Conservation (phyloP, 2,113 vertebrate species). For the Campylomormyrus numenius region DNA sequence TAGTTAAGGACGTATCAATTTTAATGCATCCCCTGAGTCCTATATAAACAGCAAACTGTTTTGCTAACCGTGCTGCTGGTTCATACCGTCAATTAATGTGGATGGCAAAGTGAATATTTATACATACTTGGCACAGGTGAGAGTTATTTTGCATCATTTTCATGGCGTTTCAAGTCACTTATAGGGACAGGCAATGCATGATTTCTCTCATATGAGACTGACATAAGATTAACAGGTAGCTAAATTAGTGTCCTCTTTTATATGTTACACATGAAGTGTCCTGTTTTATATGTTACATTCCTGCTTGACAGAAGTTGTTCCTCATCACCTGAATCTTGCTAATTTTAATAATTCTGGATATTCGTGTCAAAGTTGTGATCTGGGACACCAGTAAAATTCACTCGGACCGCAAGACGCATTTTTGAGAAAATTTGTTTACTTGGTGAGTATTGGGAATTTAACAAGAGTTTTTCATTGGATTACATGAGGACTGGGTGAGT, state of each 20-base stretch:
- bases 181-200: neutral
- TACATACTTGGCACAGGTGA: neutral
- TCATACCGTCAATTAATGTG: neutral
- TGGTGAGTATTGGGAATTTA: neutral
- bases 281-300: neutral
- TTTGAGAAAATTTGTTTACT: neutral
- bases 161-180: neutral
- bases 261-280: neutral
- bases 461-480: neutral
- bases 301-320: neutral
- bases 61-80: neutral
- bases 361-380: neutral
- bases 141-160: neutral
- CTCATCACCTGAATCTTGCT: neutral
- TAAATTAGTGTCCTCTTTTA: neutral
- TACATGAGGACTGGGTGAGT: neutral
- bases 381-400: neutral
- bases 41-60: neutral
- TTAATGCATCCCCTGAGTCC: neutral
- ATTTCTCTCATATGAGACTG: neutral
- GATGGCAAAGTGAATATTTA: neutral
- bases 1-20: neutral
- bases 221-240: neutral
- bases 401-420: neutral
- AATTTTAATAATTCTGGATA: neutral